phyloP scores from a whole-genome alignment of 2,797 vertebrate species.

The Scarus forsteni region DNA sequence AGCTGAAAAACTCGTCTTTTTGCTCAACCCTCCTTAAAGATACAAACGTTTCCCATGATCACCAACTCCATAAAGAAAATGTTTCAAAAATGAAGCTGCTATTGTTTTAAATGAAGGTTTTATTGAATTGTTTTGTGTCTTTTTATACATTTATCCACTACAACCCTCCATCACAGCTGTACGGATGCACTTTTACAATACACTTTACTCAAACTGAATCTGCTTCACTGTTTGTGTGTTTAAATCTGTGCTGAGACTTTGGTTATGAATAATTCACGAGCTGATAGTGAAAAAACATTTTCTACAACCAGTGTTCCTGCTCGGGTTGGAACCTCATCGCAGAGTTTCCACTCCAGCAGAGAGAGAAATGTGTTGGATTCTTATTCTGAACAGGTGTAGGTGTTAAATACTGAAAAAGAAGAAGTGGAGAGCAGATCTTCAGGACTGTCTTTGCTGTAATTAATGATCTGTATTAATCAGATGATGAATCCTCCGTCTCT shows the following conservation, averaged over 20 bases:
- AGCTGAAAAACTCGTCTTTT: too few relatives aligned
- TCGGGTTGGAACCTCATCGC: conserved; percentile 2
- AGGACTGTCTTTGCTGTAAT: conserved; percentile 25
- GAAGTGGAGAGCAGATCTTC: conserved; percentile 14
- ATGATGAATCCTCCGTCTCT: conserved; percentile 27
- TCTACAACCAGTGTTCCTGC: not conserved
- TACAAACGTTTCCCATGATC: not conserved
- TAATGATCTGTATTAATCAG: conserved; percentile 44
- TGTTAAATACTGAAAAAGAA: conserved; percentile 12
- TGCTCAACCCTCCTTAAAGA: not conserved
- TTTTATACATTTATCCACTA: not conserved
- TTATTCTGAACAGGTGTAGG: not conserved
- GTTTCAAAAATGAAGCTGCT: conserved; percentile 8
- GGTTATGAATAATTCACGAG: conserved; percentile 36
- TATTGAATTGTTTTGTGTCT: not conserved
- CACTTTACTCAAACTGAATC: conserved; percentile 2
- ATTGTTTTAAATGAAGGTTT: not conserved
- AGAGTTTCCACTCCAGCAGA: not conserved
- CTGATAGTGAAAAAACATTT: conserved; percentile 12
- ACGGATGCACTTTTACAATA: conserved; percentile 24
- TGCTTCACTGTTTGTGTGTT: not conserved
- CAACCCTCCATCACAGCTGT: conserved; percentile 2
- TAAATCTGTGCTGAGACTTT: not conserved
- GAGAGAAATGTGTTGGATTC: not conserved
- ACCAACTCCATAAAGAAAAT: not conserved